phyloP scores from a whole-genome alignment of 2,888 invertebrate genomes.

The Lysandra coridon region DNA sequence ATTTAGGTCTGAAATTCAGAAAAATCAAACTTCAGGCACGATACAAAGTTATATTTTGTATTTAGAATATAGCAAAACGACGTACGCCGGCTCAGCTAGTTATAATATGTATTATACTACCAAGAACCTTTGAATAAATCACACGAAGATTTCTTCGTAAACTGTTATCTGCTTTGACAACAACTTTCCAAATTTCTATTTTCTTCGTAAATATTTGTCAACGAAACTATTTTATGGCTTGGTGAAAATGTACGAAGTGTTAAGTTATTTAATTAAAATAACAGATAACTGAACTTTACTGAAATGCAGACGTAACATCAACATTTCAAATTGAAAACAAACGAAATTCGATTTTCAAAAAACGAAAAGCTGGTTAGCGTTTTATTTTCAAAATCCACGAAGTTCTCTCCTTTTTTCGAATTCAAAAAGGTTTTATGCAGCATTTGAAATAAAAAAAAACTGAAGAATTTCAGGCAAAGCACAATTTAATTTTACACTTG shows the following conservation, averaged over 20 bases:
- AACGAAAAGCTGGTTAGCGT: no score
- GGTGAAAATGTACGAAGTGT: background rate
- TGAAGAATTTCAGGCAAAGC: no score
- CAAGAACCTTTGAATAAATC: background rate
- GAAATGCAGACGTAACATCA: no score
- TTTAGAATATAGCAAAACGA: no score
- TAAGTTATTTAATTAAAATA: background rate
- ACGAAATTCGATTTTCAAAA: no score
- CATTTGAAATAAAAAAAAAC: background rate
- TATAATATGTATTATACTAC: background rate
- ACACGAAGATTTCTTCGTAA: background rate
- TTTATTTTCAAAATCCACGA: background rate
- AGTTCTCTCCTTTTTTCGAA: background rate
- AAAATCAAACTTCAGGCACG: no score
- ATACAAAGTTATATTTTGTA: no score
- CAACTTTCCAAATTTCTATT: constrained; percentile 16
- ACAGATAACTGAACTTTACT: background rate
- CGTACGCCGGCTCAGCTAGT: no score
- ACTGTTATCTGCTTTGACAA: background rate
- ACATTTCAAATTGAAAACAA: no score
- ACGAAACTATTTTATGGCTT: background rate
- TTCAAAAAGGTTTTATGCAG: background rate
- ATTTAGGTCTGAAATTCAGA: no score
- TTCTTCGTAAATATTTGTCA: background rate
- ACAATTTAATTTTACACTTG: no score